Base-by-base conservation (phyloP, 2,888 invertebrate genomes). In the Amblyjoppa proteus region DNA sequence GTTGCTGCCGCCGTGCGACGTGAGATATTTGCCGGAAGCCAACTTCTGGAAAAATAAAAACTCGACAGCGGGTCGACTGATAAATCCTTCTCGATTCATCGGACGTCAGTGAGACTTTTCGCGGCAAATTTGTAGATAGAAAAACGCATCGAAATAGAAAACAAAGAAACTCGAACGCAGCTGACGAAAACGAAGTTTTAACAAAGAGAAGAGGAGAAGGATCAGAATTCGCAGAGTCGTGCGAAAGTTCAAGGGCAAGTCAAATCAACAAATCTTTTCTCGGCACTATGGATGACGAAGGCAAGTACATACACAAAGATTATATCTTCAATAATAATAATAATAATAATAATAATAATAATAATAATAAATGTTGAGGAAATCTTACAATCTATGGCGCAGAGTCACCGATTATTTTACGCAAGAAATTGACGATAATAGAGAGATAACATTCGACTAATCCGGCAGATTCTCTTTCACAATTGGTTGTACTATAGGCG, bases 221-320 rank as follows among this genome's bases (percentile, higher is more conserved):
- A 64, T 20, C 34, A 49, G 61, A 11, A 68, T 31, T 78, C 49
- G 49, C 16, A 38, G 38, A 78, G 38, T 58, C 49, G 58, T 16
- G 53, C 25, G 49, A 74, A 31, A 81, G 74, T 73, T 83, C 73
- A 49, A 56, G 20, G 53, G 28, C 61, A 75, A 25, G 28, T 58
- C 45, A 68, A 41, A 51, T 49, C 71, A 61, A 70, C 70, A 69
- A 56, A 69, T 61, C 66, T 56, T 68, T 53, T n/a, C 20, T 28
- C 34, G 73, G 25, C 79, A 76, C 58, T 51, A 83, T 87, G 81
- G 87, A 86, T 16, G 87, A 86, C 56, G 86, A 84, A 80, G 87
- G 87, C 74, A 70, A 87, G 76, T 85, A 41, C 9, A 41, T 64
- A n/a, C 7, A 51, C n/a, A 3, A 3, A 20, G 13, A 38, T 79